Base-by-base conservation (phyloP, 2,888 invertebrate genomes). In the Drosophila nigricruria region DNA sequence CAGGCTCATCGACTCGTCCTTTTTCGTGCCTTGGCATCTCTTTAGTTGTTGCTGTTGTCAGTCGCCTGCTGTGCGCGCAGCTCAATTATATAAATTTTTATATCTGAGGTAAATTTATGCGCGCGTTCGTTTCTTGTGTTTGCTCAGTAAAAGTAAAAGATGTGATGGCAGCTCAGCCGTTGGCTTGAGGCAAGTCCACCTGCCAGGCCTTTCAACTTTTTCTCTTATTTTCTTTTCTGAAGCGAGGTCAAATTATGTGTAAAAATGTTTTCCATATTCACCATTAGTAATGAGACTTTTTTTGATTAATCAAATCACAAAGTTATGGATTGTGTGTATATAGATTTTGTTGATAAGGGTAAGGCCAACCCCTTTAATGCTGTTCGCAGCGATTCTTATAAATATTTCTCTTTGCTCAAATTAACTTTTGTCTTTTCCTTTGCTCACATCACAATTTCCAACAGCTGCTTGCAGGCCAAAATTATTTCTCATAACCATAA, bases 21-120 rank as follows among this genome's bases (percentile, higher is more conserved):
- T 64, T 62, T 73, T 42, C 87, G 60, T 72, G 71, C 50, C 65
- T 50, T 43, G 50, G 78, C 86, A 82, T 82, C 73, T 69, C 70
- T 59, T 71, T 67, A 47, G 40, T 34, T 47, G 40, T 27, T 43
- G 27, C 27, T 40, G 38, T 53, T 68, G 40, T 53, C 77, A 49
- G 77, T 43, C 69, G 73, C 65, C 70, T 71, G 73, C 79, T 70
- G 76, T 69, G 63, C 64, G 71, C 81, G 70, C 73, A 56, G 88
- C 88, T 89, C 88, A 85, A 85, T 89, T 89, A 85, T 86, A 85
- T 88, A 87, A 47, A 89, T 85, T 86, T 86, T 89, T 85, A 88
- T 88, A 71, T 71, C 80, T 56, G 64, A 30, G 62, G 38, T 45
- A 88, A 82, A 89, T 85, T 89, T 86, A 86, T 88, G 88, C 82